These are phyloP conservation scores for Bovichtus variegatus DNA, from an alignment of 2,797 vertebrate genomes.

Conservation along the genomic window DNA sequence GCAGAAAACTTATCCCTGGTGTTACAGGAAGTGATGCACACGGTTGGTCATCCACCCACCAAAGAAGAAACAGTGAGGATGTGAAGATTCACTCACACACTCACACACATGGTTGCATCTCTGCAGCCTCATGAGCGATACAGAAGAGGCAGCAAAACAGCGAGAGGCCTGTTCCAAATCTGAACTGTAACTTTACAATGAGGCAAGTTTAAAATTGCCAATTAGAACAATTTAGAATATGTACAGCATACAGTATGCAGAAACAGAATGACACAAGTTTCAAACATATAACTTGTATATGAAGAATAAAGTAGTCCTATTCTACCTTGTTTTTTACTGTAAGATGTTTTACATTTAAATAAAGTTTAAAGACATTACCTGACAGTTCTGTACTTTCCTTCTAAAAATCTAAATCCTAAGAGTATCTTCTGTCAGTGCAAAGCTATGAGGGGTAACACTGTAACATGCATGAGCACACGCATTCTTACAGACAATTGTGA, in stretches of 20 bases:
- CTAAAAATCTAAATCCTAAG: background rate
- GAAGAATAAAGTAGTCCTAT: background rate
- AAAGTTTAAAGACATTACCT: background rate
- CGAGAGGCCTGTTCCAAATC: background rate
- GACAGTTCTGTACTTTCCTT: background rate
- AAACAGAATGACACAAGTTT: background rate
- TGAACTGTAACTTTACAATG: background rate
- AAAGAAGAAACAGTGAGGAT: background rate
- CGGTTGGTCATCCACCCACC: background rate
- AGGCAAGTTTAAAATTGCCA: background rate
- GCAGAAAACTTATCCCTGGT: background rate
- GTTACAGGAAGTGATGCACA: conserved; percentile 14
- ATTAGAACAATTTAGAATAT: background rate
- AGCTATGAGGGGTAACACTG: background rate
- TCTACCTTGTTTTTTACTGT: background rate
- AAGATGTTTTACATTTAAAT: background rate
- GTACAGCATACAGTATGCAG: background rate
- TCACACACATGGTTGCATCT: background rate
- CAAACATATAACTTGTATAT: conserved; percentile 10
- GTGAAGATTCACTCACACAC: background rate
- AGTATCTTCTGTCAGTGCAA: background rate
- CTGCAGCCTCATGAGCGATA: background rate
- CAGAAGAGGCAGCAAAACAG: conserved; percentile 10
- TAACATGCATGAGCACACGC: conserved; percentile 54
- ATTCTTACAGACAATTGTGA: conserved; percentile 81